Base-by-base conservation (phyloP, 1,140 invertebrate species). In the Acromyrmex heyeri region DNA sequence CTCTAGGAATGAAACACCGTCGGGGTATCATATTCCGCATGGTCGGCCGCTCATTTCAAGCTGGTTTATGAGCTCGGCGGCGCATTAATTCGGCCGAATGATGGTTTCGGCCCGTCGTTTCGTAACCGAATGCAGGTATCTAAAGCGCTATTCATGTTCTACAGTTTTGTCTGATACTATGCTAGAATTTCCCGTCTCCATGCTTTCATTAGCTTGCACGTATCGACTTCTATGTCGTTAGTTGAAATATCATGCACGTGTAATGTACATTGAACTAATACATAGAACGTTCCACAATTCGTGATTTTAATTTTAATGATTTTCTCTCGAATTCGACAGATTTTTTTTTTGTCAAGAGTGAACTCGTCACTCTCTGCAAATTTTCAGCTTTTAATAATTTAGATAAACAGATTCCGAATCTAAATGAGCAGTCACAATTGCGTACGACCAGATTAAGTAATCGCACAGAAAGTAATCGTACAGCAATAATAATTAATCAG, bases 21-120 rank as follows among this genome's bases (percentile, higher is more conserved):
- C 69, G 6, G 12, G 4, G 21, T 10, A 70, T 88, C 86, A 69
- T 83, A 87, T 90, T 86, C 70, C 38, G 34, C 55, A 83, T 30
- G 64, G 53, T 24, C 79, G 72, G 64, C 44, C 75, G 62, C 55
- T 81, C 81, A 50, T 87, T 88, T 53, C 79, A 24, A 85, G 64
- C 85, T 79, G 85, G 69, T 87, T 91, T 89, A 89, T 77, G 83
- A 89, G 79, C 85, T 64, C 12, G 27, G 21, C n/a, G 65, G 59
- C 30, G 87, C 85, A 85, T 90, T 91, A 91, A 91, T 88, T 85
- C 79, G 85, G 50, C 21, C 34, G 67, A 64, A n/a, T 76, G 90
- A 85, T 69, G 75, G 61, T 85, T 88, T 83, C 21, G 44, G 77
- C 6, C 30, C 59, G 55, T 77, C 34, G 7, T 61, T 14, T 30